Base-by-base conservation (phyloP, 2,113 vertebrate species). In the Anguilla japonica region DNA sequence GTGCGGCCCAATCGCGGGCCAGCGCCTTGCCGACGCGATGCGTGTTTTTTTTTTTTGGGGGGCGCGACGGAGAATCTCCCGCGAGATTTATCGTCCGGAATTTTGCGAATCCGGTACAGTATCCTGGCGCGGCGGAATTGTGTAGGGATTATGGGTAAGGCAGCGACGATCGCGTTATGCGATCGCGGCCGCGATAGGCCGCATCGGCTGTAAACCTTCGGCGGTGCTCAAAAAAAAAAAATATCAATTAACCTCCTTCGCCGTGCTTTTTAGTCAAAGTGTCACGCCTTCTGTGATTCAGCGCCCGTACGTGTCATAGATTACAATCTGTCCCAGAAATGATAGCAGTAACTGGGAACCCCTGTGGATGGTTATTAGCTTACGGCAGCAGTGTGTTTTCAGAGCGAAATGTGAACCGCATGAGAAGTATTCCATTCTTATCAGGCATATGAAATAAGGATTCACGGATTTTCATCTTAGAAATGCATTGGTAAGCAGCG, bases 351-450 rank as follows among this genome's bases (percentile, higher is more conserved):
- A 46, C 41, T 83, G 63, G 26, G 83, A 83, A 83, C 41, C 15
- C 34, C 13, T 46, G 60, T 41, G 29, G 26, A 41, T 85, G 81
- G 34, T 87, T 90, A 89, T 92, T 91, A 89, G 43, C 87, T 56
- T 20, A 7, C 34, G 88, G 82, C 82, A 80, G 81, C 6, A 90
- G 81, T 83, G 71, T 84, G 84, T 39, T 84, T 88, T 84, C 88
- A 43, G 87, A 85, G 29, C n/a, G 7, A n/a, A 46, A 90, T 93
- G 95, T 87, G 96, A 96, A 93, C 91, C 95, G 84, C 95, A 94
- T 84, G 94, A 95, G 90, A 97, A 93, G 93, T 96, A 96, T 95
- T 96, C 96, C 88, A 96, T 96, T 88, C 95, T 96, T 93, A 96
- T 67, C 2, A 29, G 41, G 39, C 79, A 20, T 79, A 86, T 81